A percentile compares a stretch with the other conserved stretches of the same genome.
Evolutionary conservation across 2,888 invertebrate species (phyloP).

Genomic region (Norana najaformis): DNA sequence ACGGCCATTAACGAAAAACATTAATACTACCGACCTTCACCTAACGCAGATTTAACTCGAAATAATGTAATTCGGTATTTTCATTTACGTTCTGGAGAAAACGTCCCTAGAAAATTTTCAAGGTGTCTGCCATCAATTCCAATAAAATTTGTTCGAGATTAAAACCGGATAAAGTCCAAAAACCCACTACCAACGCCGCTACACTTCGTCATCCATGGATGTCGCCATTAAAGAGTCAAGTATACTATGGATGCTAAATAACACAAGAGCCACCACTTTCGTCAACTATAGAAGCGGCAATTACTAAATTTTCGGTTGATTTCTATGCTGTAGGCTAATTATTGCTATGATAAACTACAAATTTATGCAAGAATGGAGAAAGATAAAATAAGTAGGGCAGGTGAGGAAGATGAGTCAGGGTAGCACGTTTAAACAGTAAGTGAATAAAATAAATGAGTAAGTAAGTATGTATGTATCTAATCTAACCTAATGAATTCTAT

Average conservation of each 20-base stretch:
- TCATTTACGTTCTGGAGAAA: neutral
- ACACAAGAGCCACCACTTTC: neutral
- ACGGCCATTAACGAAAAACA: constrained; percentile 18
- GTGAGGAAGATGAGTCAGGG: too few species aligned
- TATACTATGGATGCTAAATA: neutral
- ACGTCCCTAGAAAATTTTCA: neutral
- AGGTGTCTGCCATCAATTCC: neutral
- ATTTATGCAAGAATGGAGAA: too few species aligned
- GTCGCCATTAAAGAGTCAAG: neutral
- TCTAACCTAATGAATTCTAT: too few species aligned
- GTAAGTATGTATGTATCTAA: too few species aligned
- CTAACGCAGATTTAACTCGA: neutral
- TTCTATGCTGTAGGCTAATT: too few species aligned
- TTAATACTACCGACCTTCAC: neutral
- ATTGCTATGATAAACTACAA: too few species aligned
- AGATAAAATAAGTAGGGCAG: too few species aligned
- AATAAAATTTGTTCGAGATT: neutral
- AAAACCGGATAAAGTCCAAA: neutral
- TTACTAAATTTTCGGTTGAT: neutral
- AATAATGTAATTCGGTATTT: neutral
- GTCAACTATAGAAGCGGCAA: neutral
- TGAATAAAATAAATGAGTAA: too few species aligned
- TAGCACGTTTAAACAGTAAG: too few species aligned
- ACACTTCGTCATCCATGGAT: constrained; percentile 6
- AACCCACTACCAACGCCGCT: neutral